Evolutionary conservation across 1,140 invertebrate genomes (phyloP).

Genomic region (Drosophila ananassae): DNA sequence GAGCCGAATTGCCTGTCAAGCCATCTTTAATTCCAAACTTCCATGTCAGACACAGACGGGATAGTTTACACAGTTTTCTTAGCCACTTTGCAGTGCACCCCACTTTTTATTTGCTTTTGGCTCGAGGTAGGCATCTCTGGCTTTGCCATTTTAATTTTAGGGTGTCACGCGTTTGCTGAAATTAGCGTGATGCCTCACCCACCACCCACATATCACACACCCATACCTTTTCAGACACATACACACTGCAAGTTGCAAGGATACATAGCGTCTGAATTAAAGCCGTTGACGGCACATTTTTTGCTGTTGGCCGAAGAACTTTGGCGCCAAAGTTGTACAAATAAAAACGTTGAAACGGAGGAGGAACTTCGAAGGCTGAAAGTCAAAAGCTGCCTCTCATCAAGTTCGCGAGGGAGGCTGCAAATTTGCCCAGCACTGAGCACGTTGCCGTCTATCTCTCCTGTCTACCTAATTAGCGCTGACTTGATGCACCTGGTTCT

Average conservation of each 20-base stretch:
- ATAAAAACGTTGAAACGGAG: constrained; percentile 13
- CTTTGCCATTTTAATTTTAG: constrained; percentile 62
- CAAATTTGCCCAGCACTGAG: constrained; percentile 40
- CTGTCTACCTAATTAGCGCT: constrained; percentile 55
- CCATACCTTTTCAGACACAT: constrained; percentile 6
- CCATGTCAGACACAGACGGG: constrained; percentile 1
- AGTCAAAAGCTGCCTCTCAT: constrained; percentile 30
- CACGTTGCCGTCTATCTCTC: not conserved
- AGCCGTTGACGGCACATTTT: constrained; percentile 71
- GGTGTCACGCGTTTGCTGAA: constrained; percentile 61
- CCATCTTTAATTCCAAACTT: constrained; percentile 45
- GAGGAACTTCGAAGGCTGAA: constrained; percentile 14
- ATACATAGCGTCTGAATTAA: constrained; percentile 44
- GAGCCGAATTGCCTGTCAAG: not conserved
- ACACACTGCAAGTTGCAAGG: not conserved
- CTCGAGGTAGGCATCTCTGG: constrained; percentile 21
- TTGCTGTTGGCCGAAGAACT: constrained; percentile 36
- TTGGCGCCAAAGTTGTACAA: constrained; percentile 41
- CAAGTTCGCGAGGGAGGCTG: constrained; percentile 28
- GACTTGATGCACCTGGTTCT: constrained; percentile 41
- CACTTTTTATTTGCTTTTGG: constrained; percentile 14
- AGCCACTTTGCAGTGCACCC: constrained; percentile 39
- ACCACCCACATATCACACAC: constrained; percentile 7
- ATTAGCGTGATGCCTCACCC: constrained; percentile 53
- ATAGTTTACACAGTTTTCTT: constrained; percentile 22